Percentiles rank a stretch among this genome's conserved stretches.
phyloP scores from a whole-genome alignment of 1,140 invertebrate species.

The Portunus trituberculatus region DNA sequence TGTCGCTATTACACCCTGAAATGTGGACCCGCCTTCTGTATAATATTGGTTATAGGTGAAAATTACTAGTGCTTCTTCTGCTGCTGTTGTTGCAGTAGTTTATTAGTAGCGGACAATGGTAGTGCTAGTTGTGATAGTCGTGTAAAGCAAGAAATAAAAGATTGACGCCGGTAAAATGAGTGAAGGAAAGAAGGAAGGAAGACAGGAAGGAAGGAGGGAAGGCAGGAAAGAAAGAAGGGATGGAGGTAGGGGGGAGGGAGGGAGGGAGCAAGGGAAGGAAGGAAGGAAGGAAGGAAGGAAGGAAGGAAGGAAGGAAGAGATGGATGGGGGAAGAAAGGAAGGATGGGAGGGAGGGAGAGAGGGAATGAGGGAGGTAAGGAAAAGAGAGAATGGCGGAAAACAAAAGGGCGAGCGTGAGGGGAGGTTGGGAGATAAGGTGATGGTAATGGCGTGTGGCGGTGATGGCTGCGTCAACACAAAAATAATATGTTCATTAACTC shows the following conservation, averaged over 20 bases:
- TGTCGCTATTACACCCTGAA: too few species aligned
- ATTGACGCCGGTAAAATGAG: not conserved
- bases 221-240: not conserved
- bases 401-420: not conserved
- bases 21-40: too few species aligned
- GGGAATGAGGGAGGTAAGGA: not conserved
- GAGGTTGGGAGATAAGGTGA: not conserved
- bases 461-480: not conserved
- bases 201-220: not conserved
- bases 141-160: too few species aligned
- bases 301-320: not conserved
- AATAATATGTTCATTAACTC: slow-evolving; percentile 15
- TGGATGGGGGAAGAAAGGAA: not conserved
- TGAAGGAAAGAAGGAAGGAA: not conserved
- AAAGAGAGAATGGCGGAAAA: not conserved
- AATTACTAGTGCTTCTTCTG: too few species aligned
- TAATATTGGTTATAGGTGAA: too few species aligned
- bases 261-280: not conserved
- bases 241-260: not conserved
- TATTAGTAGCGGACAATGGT: too few species aligned
- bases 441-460: not conserved
- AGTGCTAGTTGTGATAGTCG: too few species aligned
- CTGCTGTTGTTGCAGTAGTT: too few species aligned
- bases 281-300: not conserved
- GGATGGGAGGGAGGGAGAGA: not conserved